A percentile compares a stretch with the other conserved stretches of the same genome.
Evolutionary conservation across 2,113 vertebrate species (phyloP).

Genomic region (Apodemus sylvaticus): DNA sequence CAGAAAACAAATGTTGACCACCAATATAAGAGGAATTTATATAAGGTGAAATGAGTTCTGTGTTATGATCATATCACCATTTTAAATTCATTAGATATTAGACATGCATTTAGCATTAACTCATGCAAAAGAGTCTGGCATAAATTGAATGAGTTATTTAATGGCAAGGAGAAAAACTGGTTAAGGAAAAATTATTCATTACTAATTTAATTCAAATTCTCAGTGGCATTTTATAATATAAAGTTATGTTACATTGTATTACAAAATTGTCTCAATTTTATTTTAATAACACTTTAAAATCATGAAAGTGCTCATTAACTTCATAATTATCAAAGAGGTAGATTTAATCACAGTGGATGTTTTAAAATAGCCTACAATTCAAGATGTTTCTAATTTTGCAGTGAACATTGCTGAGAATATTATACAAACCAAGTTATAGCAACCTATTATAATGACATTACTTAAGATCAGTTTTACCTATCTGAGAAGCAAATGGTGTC

Average conservation of each 20-base stretch:
- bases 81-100: not conserved
- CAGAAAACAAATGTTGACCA: not conserved
- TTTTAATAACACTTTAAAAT: constrained; percentile 35
- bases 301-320: not conserved
- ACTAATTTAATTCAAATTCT: constrained; percentile 2
- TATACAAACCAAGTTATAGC: not conserved
- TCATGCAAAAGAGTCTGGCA: not conserved
- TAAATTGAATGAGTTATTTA: not conserved
- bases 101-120: not conserved
- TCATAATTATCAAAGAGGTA: not conserved
- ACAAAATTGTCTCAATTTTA: not conserved
- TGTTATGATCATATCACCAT: not conserved
- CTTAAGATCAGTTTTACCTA: not conserved
- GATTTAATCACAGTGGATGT: not conserved
- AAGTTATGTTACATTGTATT: not conserved
- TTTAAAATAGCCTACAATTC: constrained; percentile 5
- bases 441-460: not conserved
- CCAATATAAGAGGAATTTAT: not conserved
- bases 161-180: not conserved
- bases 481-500: not conserved
- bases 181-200: not conserved
- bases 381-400: constrained; percentile 10
- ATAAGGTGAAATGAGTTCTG: not conserved
- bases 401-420: not conserved
- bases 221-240: not conserved